Evolutionary conservation across 2,888 invertebrate species (phyloP).

Genomic region (Frankliniella intonsa): DNA sequence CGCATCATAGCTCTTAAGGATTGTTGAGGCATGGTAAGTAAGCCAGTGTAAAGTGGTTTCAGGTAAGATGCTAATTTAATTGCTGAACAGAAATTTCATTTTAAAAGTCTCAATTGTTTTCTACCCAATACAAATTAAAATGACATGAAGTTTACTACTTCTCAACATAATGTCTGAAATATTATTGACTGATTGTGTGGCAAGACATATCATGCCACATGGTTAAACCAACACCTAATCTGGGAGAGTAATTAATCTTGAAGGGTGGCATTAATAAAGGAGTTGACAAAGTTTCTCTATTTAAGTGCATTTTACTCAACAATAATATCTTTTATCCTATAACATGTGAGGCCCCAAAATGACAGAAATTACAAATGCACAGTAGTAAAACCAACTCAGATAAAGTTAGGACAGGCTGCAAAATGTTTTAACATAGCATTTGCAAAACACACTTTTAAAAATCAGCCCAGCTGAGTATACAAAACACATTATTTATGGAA

Average conservation of each 20-base stretch:
- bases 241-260: background rate
- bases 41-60: too few relatives aligned
- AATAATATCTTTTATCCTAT: background rate
- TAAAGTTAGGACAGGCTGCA: too few relatives aligned
- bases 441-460: background rate
- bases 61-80: too few relatives aligned
- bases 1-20: too few relatives aligned
- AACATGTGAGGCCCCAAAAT: background rate
- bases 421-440: too few relatives aligned
- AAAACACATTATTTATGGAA: background rate
- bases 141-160: too few relatives aligned
- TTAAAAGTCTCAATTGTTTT: too few relatives aligned
- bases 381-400: background rate
- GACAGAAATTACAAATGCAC: background rate
- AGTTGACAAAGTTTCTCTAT: background rate
- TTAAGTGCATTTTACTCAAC: background rate
- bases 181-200: background rate
- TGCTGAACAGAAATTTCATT: too few relatives aligned
- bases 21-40: too few relatives aligned
- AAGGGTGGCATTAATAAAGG: conserved; percentile 2
- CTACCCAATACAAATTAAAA: too few relatives aligned
- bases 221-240: background rate
- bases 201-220: conserved; percentile 1
- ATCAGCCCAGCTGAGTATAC: conserved; percentile 15
- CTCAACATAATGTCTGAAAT: too few relatives aligned